These are phyloP conservation scores for Peromyscus nudipes DNA, from an alignment of 2,797 vertebrate species.

Conservation along the genomic window DNA sequence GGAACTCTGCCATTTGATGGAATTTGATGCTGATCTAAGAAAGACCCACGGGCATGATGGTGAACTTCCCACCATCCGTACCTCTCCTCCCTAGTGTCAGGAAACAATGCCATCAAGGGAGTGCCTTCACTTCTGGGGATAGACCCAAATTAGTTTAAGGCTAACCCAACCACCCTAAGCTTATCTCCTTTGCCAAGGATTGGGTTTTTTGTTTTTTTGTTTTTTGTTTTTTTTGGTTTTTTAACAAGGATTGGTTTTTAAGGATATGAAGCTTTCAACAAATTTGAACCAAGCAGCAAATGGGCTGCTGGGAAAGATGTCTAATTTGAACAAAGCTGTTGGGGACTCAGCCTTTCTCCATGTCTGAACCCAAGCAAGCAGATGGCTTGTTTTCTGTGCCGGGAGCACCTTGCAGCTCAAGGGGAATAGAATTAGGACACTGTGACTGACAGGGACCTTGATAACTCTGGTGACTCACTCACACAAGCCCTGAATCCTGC, in stretches of 20 bases:
- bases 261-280: background rate
- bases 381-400: no score
- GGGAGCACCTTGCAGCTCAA: background rate
- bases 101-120: background rate
- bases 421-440: background rate
- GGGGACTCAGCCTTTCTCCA: background rate
- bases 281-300: background rate
- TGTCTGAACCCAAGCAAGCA: background rate
- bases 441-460: background rate
- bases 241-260: background rate
- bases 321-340: background rate
- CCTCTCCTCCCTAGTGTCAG: background rate
- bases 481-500: background rate
- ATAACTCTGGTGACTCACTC: background rate
- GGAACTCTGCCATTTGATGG: background rate
- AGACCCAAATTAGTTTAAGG: background rate
- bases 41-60: background rate
- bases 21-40: background rate
- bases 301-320: no score
- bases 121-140: background rate
- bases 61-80: background rate
- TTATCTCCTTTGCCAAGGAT: background rate
- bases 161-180: background rate
- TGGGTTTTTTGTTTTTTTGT: background rate
- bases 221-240: background rate